A percentile compares a stretch with the other conserved stretches of the same genome.
Conservation (phyloP, 2,797 vertebrate genomes). For the Cossypha dichroa region DNA sequence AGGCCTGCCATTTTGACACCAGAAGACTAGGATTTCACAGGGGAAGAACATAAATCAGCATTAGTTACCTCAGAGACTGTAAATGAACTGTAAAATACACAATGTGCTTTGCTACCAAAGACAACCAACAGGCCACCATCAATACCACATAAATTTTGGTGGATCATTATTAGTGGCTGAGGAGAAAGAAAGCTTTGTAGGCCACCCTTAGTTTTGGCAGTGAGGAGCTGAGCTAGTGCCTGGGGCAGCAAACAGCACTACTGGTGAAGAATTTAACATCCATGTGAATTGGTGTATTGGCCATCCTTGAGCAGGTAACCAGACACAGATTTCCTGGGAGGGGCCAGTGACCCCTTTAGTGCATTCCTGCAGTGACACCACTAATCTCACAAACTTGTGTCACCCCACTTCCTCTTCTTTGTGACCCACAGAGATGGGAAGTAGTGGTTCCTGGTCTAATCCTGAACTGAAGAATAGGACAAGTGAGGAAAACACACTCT, state of each 20-base stretch:
- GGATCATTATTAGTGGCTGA: background rate
- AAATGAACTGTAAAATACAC: background rate
- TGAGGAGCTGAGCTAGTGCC: background rate
- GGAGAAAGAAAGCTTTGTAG: background rate
- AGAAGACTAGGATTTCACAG: background rate
- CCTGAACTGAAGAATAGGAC: background rate
- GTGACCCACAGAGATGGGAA: background rate
- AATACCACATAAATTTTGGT: background rate
- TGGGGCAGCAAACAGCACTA: background rate
- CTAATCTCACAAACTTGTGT: background rate
- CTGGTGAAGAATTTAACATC: background rate
- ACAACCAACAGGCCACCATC: background rate
- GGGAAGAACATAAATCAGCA: background rate
- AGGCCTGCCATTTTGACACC: background rate
- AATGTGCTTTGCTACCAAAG: background rate
- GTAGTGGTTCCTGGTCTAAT: background rate
- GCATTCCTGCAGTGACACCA: rapidly evolving
- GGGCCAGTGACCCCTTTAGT: background rate
- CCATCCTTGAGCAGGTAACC: background rate
- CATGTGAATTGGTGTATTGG: background rate
- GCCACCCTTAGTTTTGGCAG: background rate
- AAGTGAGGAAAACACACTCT: background rate
- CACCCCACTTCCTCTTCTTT: background rate
- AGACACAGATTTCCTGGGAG: background rate
- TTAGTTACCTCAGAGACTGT: background rate